Evolutionary conservation across 2,113 vertebrate species (phyloP), one percentile per base, ranked within the genome.

Genomic region (Haemorhous mexicanus): DNA sequence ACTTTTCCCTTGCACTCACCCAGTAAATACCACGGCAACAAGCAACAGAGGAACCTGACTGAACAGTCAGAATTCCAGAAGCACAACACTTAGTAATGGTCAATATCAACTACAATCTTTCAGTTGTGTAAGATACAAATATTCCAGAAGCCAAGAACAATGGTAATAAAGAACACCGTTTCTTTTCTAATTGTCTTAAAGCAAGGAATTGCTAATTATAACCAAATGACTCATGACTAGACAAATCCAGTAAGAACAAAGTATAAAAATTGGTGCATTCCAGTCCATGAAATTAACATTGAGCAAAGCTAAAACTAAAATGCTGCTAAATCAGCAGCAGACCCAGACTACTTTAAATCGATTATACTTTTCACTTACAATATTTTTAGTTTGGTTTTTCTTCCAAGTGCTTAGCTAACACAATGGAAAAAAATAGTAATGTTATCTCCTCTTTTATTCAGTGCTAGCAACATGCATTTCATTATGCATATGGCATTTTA

Each of bases 81-180:
- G 3, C 0, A 0, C 5, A 70, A 67, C 0, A 0, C 28, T 24
- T 37, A 27, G 16, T 44, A 75, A 33, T 1, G 1, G 11, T 5
- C 58, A 82, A 3, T n/a, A 79, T 21, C 19, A 69, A 72, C 53
- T 23, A 43, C 35, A 15, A n/a, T 53, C 16, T 59, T 88, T 10
- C 13, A 61, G 20, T 2, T 0, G 1, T 30, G 9, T 6, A n/a
- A 72, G 37, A 92, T 3, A 74, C 6, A 63, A 72, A 37, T 16
- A 17, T 19, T 67, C 58, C 3, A 47, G 53, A 70, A 92, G 22
- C 47, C 26, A 68, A 73, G 13, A 88, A 53, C n/a, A 77, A 58
- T 0, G 7, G 22, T 27, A 64, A 61, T 16, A 64, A 69, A 86
- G 11, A 92, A 23, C 9, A 55, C 3, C 1, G 32, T 23, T 66